Evolutionary conservation across 2,888 invertebrate genomes (phyloP).

Genomic region (Brachypterus glaber): DNA sequence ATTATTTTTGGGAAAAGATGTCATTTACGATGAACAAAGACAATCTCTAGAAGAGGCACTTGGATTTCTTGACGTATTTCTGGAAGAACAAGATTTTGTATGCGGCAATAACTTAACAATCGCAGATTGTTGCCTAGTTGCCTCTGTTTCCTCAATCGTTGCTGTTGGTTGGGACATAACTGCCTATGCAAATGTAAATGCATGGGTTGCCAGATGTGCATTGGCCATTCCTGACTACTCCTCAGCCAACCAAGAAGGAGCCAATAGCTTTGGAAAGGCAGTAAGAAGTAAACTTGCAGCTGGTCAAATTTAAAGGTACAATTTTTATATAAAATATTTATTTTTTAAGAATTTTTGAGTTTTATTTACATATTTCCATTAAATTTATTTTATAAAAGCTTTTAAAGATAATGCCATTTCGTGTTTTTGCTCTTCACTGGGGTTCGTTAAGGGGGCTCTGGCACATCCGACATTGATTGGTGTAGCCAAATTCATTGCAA

Average conservation of each 20-base stretch:
- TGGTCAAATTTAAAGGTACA: slow-evolving; percentile 28
- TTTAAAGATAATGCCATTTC: not conserved
- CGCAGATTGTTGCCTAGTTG: slow-evolving; percentile 53
- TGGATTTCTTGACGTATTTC: slow-evolving; percentile 50
- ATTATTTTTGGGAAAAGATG: slow-evolving; percentile 48
- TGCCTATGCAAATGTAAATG: slow-evolving; percentile 47
- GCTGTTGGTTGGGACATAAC: slow-evolving; percentile 50
- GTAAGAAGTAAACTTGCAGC: slow-evolving; percentile 46
- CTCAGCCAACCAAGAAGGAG: slow-evolving; percentile 50
- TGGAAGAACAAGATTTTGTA: slow-evolving; percentile 50
- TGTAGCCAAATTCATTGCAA: slow-evolving; percentile 52
- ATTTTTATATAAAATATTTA: not conserved
- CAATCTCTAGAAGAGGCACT: slow-evolving; percentile 49
- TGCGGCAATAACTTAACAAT: slow-evolving; percentile 53
- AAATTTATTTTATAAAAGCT: not conserved
- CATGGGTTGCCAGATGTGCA: slow-evolving; percentile 51
- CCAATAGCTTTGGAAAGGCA: slow-evolving; percentile 47
- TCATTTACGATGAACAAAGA: slow-evolving; percentile 45
- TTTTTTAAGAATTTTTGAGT: not conserved
- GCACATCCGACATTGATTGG: slow-evolving; percentile 55
- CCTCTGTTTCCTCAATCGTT: slow-evolving; percentile 47
- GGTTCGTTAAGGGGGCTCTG: slow-evolving; percentile 46
- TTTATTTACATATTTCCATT: not conserved
- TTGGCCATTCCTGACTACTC: slow-evolving; percentile 46
- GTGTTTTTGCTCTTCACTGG: slow-evolving; percentile 34